phyloP scores from a whole-genome alignment of 2,113 vertebrate genomes.

The Empidonax alnorum region DNA sequence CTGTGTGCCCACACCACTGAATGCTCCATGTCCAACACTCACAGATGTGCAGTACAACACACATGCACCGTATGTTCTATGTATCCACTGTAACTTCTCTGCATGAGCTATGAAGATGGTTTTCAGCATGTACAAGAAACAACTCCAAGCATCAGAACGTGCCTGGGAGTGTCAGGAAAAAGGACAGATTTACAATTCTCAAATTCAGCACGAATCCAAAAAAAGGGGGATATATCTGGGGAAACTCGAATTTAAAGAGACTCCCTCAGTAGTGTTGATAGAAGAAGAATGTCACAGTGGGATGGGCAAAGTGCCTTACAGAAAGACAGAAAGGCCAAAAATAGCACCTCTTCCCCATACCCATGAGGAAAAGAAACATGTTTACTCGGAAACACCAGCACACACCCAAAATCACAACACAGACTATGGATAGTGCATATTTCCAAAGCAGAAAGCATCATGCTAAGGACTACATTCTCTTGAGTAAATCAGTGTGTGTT shows the following conservation, averaged over 20 bases:
- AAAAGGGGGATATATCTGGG: neutral
- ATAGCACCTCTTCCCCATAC: neutral
- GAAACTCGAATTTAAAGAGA: neutral
- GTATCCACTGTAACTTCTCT: neutral
- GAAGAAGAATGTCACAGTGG: neutral
- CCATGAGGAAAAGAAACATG: neutral
- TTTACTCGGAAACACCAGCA: neutral
- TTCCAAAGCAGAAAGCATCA: neutral
- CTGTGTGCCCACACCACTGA: neutral
- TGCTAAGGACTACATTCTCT: neutral
- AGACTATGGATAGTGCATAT: neutral
- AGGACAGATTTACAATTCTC: neutral
- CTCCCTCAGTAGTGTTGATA: neutral
- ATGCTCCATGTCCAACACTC: neutral
- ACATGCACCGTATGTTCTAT: fast-evolving
- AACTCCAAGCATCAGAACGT: neutral
- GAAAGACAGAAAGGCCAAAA: neutral
- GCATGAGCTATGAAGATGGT: neutral
- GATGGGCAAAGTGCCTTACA: neutral
- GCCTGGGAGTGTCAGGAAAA: neutral
- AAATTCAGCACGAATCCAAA: neutral
- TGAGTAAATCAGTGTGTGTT: neutral
- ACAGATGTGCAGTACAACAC: neutral
- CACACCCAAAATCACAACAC: neutral
- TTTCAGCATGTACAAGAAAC: neutral